Base-by-base conservation (phyloP, 2,888 invertebrate species). In the Sphecodes monilicornis region DNA sequence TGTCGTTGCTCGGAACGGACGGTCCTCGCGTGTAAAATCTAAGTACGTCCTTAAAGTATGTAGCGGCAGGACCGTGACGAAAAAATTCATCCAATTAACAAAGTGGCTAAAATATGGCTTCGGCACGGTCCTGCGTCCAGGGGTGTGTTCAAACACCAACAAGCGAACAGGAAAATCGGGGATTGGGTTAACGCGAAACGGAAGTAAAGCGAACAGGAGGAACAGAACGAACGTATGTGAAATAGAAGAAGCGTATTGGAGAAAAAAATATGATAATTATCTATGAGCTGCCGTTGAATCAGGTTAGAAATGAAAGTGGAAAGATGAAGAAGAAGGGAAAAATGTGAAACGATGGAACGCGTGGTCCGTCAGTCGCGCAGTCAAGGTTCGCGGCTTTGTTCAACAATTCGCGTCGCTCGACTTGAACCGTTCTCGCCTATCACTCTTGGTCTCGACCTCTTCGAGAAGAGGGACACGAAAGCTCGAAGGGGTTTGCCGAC, bases 1-100 rank as follows among this genome's bases (percentile, higher is more conserved):
- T 77, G 74, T 69, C 36, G 69, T 74, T 74, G 66, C 77, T 78
- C 41, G 60, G 78, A 83, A 78, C 84, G 75, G 84, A 78, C 84
- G 84, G 75, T 71, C 54, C 70, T 82, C 70, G 75, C 39, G 50
- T 29, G 54, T 84, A 72, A 69, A 39, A 71, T 85, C 79, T 79
- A 82, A 83, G 73, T 84, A 84, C 83, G 69, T 83, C 50, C 50
- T 26, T 76, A 83, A 10, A 64, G 18, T 66, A 66, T 66, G 66
- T 16, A 26, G 26, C 57, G 4, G 57, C 57, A 57, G 57, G 57
- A 16, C 57, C 26, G 57, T 57, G 57, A 57, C 57, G 57, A 57
- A 57, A 29, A 26, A 5, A 57, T 57, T 13, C 57, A 26, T 57
- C 57, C 57, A 26, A 57, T 57, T 16, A 29, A 57, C 26, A 57